Evolutionary conservation across 2,888 invertebrate genomes (phyloP).

Genomic region (Diplolepis rosae): DNA sequence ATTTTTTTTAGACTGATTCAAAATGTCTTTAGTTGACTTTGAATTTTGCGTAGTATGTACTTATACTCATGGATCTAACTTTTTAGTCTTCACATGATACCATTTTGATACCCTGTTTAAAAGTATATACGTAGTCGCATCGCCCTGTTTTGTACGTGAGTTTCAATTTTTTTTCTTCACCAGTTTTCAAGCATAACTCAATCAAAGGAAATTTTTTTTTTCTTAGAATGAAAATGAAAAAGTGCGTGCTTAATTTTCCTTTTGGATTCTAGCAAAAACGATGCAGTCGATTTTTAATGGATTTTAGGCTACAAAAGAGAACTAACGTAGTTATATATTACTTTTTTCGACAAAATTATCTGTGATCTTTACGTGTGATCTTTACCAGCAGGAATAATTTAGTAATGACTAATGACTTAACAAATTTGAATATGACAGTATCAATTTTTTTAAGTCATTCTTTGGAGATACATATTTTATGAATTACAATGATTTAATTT

Average conservation of each 20-base stretch:
- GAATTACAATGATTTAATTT: not conserved
- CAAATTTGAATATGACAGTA: not conserved
- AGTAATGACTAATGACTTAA: not conserved
- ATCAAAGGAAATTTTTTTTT: too few species aligned
- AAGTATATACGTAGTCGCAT: constrained; percentile 23
- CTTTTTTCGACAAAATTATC: constrained; percentile 32
- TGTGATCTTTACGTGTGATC: constrained; percentile 19
- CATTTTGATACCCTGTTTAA: constrained; percentile 17
- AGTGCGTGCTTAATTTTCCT: constrained; percentile 20
- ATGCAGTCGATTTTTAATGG: constrained; percentile 33
- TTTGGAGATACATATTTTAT: constrained; percentile 13
- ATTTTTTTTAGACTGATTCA: constrained; percentile 52
- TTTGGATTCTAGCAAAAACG: constrained; percentile 25
- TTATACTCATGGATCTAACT: constrained; percentile 39
- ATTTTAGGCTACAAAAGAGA: constrained; percentile 26
- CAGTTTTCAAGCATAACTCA: too few species aligned
- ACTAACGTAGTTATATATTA: constrained; percentile 43
- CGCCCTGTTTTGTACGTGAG: not conserved
- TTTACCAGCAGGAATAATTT: too few species aligned
- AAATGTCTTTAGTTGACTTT: constrained; percentile 43
- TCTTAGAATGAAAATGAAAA: not conserved
- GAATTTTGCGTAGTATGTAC: constrained; percentile 50
- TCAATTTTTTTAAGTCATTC: not conserved
- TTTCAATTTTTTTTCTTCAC: too few species aligned
- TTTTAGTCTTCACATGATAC: constrained; percentile 3